Evolutionary conservation across 2,888 invertebrate genomes (phyloP).

Genomic region (Hyles lineata): DNA sequence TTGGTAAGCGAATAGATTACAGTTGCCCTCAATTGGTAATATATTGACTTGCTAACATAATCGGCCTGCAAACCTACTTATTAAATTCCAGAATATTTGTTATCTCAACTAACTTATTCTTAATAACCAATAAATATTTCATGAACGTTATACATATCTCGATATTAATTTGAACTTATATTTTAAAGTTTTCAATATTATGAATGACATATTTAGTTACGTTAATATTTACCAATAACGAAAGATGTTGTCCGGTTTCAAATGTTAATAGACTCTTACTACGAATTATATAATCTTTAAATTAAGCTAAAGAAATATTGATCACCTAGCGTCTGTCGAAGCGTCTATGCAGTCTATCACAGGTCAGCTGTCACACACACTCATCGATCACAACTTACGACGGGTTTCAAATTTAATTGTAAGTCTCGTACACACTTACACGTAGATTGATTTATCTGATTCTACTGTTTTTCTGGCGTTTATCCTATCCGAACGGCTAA

Average conservation of each 20-base stretch:
- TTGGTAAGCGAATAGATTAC: constrained; percentile 19
- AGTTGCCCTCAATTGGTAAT: too few species aligned
- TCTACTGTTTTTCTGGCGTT: too few species aligned
- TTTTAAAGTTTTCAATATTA: neutral
- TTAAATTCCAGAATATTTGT: neutral
- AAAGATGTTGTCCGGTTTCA: neutral
- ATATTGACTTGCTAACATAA: too few species aligned
- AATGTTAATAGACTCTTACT: neutral
- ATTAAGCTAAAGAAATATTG: neutral
- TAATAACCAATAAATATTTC: too few species aligned
- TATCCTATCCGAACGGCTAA: too few species aligned
- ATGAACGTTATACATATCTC: too few species aligned
- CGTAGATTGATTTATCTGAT: neutral
- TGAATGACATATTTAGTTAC: neutral
- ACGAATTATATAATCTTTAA: neutral
- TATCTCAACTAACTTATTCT: too few species aligned
- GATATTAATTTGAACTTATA: too few species aligned
- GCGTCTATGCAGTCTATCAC: neutral
- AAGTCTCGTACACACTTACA: neutral
- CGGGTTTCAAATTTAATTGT: neutral
- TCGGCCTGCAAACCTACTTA: neutral
- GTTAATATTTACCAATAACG: neutral
- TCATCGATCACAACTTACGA: neutral
- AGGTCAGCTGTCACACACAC: neutral
- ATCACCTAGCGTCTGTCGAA: neutral